These are phyloP conservation scores for Silurus glanis DNA, from an alignment of 2,113 vertebrate genomes.

Conservation along the genomic window DNA sequence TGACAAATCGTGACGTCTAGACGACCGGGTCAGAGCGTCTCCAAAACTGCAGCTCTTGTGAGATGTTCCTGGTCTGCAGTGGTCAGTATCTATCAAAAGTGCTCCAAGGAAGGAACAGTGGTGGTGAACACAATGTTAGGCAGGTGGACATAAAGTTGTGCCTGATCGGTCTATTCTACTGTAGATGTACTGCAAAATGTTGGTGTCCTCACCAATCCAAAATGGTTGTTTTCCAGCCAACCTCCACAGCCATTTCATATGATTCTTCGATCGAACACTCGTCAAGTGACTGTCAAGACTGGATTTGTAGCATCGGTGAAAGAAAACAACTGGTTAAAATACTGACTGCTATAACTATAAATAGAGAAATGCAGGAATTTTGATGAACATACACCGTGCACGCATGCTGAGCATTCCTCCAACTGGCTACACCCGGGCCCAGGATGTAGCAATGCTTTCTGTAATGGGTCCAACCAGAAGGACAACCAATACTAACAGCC, in stretches of 20 bases:
- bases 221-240: constrained; percentile 70
- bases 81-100: too few species aligned
- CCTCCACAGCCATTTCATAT: constrained; percentile 73
- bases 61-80: too few species aligned
- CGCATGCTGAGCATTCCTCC: constrained; percentile 66
- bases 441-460: constrained; percentile 64
- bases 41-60: too few species aligned
- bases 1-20: too few species aligned
- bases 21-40: too few species aligned
- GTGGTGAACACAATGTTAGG: too few species aligned
- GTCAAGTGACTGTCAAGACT: constrained; percentile 74
- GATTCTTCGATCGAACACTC: constrained; percentile 66
- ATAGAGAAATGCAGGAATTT: neutral
- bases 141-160: too few species aligned
- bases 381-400: constrained; percentile 65
- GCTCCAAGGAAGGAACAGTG: too few species aligned
- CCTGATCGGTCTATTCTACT: too few species aligned
- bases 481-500: constrained; percentile 57
- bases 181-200: neutral
- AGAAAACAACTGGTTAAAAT: constrained; percentile 37
- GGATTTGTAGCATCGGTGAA: constrained; percentile 32
- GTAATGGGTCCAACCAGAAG: constrained; percentile 63
- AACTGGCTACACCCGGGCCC: constrained; percentile 62
- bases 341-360: constrained; percentile 20
- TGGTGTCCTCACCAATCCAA: constrained; percentile 68